A percentile compares a stretch with the other conserved stretches of the same genome.
Conservation (phyloP, 2,113 vertebrate genomes). For the Etheostoma spectabile region DNA sequence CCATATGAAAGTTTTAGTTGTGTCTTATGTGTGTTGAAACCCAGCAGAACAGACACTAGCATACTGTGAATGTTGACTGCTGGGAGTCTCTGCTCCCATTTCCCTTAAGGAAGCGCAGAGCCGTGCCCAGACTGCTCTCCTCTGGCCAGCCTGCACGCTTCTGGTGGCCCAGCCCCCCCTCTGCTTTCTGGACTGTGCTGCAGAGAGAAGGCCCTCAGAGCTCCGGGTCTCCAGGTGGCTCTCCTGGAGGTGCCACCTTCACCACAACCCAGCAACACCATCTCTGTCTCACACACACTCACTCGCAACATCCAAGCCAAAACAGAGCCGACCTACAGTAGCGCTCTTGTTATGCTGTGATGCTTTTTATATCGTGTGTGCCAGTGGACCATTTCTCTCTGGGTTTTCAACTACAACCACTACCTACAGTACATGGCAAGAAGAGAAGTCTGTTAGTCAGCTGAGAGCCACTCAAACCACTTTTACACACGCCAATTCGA, state of each 20-base stretch:
- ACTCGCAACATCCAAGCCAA: constrained; percentile 17
- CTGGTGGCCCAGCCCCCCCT: constrained; percentile 36
- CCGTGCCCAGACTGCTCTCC: constrained; percentile 56
- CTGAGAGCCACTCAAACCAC: constrained; percentile 40
- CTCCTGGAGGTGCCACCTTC: constrained; percentile 71
- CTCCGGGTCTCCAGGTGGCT: constrained; percentile 41
- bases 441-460: constrained; percentile 50
- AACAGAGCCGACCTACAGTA: constrained; percentile 54
- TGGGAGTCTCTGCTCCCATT: constrained; percentile 19
- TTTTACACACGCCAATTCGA: constrained; percentile 36
- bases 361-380: constrained; percentile 77
- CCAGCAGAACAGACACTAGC: constrained; percentile 37
- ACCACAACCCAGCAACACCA: constrained; percentile 35
- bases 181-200: constrained; percentile 32
- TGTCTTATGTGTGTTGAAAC: constrained; percentile 30
- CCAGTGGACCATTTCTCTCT: constrained; percentile 55
- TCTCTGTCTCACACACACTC: constrained; percentile 32
- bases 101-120: constrained; percentile 18
- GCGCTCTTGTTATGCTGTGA: constrained; percentile 59
- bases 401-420: constrained; percentile 21
- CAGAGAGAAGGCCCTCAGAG: constrained; percentile 73
- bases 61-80: constrained; percentile 38
- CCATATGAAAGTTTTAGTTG: too few relatives aligned
- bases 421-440: constrained; percentile 14
- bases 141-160: neutral